These are phyloP conservation scores for Dromas ardeola DNA, from an alignment of 2,113 vertebrate genomes.

Conservation along the genomic window DNA sequence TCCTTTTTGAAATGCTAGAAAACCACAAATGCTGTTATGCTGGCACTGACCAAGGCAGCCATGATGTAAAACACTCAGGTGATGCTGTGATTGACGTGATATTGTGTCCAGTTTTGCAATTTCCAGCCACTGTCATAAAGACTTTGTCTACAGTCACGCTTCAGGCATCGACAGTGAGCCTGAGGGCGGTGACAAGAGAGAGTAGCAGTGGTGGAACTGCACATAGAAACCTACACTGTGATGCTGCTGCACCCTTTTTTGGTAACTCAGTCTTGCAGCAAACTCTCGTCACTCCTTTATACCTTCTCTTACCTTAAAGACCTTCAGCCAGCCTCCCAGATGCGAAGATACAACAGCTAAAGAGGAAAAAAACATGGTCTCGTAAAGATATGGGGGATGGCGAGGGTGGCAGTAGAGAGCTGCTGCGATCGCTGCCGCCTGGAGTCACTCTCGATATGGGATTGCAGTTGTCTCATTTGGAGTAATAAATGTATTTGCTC, in stretches of 20 bases:
- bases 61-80: neutral
- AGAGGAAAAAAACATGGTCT: neutral
- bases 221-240: neutral
- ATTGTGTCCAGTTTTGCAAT: neutral
- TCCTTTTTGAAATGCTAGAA: neutral
- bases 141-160: neutral
- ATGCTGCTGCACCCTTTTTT: neutral
- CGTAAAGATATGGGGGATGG: accelerated
- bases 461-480: neutral
- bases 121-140: neutral
- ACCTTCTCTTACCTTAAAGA: neutral
- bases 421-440: neutral
- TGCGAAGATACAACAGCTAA: neutral
- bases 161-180: neutral
- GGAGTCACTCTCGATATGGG: neutral
- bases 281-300: neutral
- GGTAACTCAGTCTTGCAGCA: neutral
- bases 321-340: neutral
- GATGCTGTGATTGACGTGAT: neutral
- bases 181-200: neutral
- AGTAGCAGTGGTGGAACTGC: neutral
- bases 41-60: neutral
- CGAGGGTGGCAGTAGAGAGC: neutral
- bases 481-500: neutral
- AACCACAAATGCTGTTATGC: neutral